Evolutionary conservation across 2,888 invertebrate species (phyloP).

Genomic region (Stratiomys singularior): DNA sequence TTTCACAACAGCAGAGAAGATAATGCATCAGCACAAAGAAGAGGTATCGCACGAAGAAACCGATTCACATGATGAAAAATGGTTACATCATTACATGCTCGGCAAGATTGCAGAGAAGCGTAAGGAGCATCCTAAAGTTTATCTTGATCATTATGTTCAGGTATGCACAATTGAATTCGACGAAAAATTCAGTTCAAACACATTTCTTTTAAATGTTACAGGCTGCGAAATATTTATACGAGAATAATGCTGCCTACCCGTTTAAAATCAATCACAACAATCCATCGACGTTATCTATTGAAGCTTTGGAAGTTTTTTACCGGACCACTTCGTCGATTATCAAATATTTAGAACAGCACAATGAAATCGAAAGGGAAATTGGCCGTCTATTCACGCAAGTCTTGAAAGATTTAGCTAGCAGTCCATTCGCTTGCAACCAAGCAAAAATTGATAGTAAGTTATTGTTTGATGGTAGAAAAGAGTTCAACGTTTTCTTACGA

Average conservation of each 20-base stretch:
- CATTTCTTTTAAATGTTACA: conserved; percentile 59
- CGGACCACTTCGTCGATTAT: conserved; percentile 89
- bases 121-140: conserved; percentile 77
- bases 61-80: conserved; percentile 80
- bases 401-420: conserved; percentile 64
- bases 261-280: conserved; percentile 85
- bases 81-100: conserved; percentile 95
- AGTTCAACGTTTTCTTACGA: background rate
- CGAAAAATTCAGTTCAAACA: background rate
- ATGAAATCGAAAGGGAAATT: conserved; percentile 72
- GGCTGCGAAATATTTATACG: conserved; percentile 80
- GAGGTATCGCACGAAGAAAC: conserved; percentile 53
- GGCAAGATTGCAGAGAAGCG: conserved; percentile 94
- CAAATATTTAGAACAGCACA: conserved; percentile 83
- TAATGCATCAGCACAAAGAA: conserved; percentile 66
- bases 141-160: conserved; percentile 81
- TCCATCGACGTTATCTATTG: conserved; percentile 85
- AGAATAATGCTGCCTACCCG: conserved; percentile 86
- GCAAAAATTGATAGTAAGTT: conserved; percentile 63
- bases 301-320: conserved; percentile 87
- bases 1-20: conserved; percentile 76
- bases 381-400: conserved; percentile 68
- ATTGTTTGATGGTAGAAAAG: too few relatives aligned
- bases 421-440: conserved; percentile 67
- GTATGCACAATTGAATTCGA: too few relatives aligned